These are phyloP conservation scores for Gandaritis pyraliata DNA, from an alignment of 2,888 invertebrate species.

Conservation along the genomic window DNA sequence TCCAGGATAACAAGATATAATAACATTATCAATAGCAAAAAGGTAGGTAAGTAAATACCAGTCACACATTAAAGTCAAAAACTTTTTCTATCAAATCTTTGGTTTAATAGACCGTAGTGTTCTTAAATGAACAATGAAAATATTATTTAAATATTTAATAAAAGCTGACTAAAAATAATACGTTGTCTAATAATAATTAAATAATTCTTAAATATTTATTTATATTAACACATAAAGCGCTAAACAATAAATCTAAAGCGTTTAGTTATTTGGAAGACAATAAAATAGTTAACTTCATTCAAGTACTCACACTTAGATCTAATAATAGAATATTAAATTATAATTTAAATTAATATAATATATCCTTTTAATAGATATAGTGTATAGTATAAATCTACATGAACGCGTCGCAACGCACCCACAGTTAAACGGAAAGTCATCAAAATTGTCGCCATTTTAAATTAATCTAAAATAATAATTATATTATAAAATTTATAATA, in stretches of 20 bases:
- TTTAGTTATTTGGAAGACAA: slow-evolving; percentile 69
- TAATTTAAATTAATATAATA: slow-evolving; percentile 27
- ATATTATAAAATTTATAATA: slow-evolving; percentile 17
- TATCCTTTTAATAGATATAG: slow-evolving; percentile 45
- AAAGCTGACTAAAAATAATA: slow-evolving; percentile 3
- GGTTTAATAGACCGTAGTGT: slow-evolving; percentile 34
- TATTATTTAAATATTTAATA: neutral
- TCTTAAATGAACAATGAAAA: neutral
- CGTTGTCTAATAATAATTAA: neutral
- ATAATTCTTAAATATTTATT: slow-evolving; percentile 11
- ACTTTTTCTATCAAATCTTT: slow-evolving; percentile 30
- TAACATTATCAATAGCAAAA: slow-evolving; percentile 24
- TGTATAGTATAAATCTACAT: slow-evolving; percentile 74
- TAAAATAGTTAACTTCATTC: slow-evolving; percentile 55
- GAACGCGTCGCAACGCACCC: slow-evolving; percentile 79
- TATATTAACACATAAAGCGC: slow-evolving; percentile 18
- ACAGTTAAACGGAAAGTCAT: slow-evolving; percentile 64
- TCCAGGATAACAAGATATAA: slow-evolving; percentile 54
- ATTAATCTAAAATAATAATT: slow-evolving; percentile 34
- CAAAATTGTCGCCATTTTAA: slow-evolving; percentile 54
- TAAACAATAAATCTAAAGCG: slow-evolving; percentile 50
- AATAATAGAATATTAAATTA: slow-evolving; percentile 25
- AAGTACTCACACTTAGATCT: slow-evolving; percentile 40
- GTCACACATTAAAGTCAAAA: slow-evolving; percentile 32
- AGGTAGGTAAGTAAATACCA: slow-evolving; percentile 27